Percentiles rank a stretch among this genome's conserved stretches.
These are phyloP conservation scores for Pyrocoelia pectoralis DNA, from an alignment of 2,888 invertebrate genomes.

Conservation along the genomic window DNA sequence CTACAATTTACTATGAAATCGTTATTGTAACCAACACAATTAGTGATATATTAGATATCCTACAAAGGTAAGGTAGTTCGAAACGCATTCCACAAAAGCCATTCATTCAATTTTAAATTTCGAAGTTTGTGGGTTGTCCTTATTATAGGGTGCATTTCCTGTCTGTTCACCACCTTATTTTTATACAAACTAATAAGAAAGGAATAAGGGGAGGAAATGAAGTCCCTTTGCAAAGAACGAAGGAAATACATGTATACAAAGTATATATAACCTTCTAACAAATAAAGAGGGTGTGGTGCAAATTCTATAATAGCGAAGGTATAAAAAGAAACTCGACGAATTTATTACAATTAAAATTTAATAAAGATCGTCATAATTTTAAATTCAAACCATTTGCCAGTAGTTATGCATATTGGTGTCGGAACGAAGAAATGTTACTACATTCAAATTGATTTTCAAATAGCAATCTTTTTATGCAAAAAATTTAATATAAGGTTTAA, in stretches of 20 bases:
- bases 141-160: conserved; percentile 35
- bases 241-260: conserved; percentile 16
- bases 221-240: conserved; percentile 5
- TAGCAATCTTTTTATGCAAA: conserved; percentile 11
- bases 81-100: conserved; percentile 16
- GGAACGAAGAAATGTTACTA: conserved; percentile 10
- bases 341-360: neutral
- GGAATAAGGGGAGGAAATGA: conserved; percentile 21
- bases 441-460: conserved; percentile 11
- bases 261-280: conserved; percentile 13
- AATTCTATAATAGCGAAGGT: neutral
- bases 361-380: neutral
- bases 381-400: too few species aligned
- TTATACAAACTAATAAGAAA: conserved; percentile 31
- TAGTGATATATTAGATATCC: neutral
- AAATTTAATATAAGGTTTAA: conserved; percentile 25
- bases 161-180: conserved; percentile 31
- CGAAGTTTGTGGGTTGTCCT: conserved; percentile 32
- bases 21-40: neutral
- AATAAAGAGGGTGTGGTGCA: conserved; percentile 8
- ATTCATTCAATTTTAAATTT: conserved; percentile 21
- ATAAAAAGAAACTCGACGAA: neutral
- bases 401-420: too few species aligned
- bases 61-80: conserved; percentile 3
- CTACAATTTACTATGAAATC: neutral